Conservation (phyloP, 2,113 vertebrate species). For the Platycercus adscitus region DNA sequence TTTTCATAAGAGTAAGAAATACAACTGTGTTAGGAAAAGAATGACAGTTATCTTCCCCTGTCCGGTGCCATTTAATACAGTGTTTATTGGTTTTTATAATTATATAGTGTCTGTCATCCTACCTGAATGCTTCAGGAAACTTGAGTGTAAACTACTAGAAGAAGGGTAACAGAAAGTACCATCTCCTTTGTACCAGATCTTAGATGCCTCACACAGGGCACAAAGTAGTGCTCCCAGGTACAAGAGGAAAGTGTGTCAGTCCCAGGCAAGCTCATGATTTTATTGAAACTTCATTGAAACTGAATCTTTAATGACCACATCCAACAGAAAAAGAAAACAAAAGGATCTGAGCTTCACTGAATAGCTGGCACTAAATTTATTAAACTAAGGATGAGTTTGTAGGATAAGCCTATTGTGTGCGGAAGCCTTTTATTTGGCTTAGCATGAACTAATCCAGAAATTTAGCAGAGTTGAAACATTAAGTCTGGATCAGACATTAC, state of each 20-base stretch:
- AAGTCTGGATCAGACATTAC: neutral
- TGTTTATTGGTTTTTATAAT: neutral
- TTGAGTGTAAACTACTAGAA: neutral
- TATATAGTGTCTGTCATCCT: neutral
- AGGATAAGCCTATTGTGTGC: neutral
- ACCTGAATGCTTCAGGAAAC: neutral
- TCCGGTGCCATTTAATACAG: neutral
- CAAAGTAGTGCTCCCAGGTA: neutral
- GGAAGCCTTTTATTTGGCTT: neutral
- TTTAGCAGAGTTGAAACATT: neutral
- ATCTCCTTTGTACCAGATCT: fast-evolving
- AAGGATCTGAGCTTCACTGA: neutral
- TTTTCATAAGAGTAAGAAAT: neutral
- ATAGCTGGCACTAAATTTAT: neutral
- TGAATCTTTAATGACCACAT: neutral
- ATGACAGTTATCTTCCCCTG: neutral
- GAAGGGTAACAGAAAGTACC: neutral
- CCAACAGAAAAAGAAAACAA: neutral
- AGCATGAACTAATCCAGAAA: neutral
- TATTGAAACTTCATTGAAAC: neutral
- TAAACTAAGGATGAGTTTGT: neutral
- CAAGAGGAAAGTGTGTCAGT: neutral
- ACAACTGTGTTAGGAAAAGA: neutral
- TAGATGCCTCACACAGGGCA: neutral
- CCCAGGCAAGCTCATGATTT: neutral